Percentiles rank a stretch among this genome's conserved stretches.
phyloP scores from a whole-genome alignment of 1,140 invertebrate genomes.

The Orius insidiosus region DNA sequence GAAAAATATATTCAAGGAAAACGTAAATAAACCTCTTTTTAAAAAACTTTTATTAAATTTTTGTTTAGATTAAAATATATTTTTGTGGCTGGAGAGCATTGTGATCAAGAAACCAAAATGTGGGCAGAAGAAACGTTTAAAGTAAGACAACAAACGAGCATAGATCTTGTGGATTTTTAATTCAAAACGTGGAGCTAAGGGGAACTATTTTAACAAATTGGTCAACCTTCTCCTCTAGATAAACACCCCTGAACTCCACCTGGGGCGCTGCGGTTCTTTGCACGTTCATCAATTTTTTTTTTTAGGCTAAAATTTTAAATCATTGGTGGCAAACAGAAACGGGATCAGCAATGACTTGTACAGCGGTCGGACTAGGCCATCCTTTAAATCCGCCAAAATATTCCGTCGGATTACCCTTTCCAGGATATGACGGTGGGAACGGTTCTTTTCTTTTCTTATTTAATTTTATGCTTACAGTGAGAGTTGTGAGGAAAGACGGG shows the following conservation, averaged over 20 bases:
- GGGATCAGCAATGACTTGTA: slow-evolving; percentile 72
- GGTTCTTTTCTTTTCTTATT: slow-evolving; percentile 8
- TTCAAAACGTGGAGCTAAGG: no score
- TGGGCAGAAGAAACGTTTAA: slow-evolving; percentile 70
- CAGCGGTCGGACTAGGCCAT: slow-evolving; percentile 58
- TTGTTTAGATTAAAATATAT: slow-evolving; percentile 48
- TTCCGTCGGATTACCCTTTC: slow-evolving; percentile 54
- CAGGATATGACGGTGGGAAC: slow-evolving; percentile 60
- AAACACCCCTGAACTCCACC: no score
- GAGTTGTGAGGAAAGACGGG: slow-evolving; percentile 51
- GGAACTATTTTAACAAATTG: not conserved
- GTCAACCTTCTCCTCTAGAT: not conserved
- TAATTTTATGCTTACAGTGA: slow-evolving; percentile 36
- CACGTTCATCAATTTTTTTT: slow-evolving; percentile 12
- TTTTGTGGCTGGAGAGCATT: slow-evolving; percentile 86
- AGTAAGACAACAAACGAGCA: slow-evolving; percentile 22
- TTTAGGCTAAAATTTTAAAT: slow-evolving; percentile 62
- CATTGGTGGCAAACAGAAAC: slow-evolving; percentile 97
- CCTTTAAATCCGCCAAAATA: slow-evolving; percentile 43
- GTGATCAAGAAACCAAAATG: slow-evolving; percentile 73
- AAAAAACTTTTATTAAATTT: slow-evolving; percentile 2
- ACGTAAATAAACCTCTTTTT: slow-evolving; percentile 29
- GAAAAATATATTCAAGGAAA: slow-evolving; percentile 48
- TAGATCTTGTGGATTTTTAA: no score
- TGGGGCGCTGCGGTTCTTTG: not conserved